Conservation (phyloP, 2,888 invertebrate species). For the Agrochola circellaris region DNA sequence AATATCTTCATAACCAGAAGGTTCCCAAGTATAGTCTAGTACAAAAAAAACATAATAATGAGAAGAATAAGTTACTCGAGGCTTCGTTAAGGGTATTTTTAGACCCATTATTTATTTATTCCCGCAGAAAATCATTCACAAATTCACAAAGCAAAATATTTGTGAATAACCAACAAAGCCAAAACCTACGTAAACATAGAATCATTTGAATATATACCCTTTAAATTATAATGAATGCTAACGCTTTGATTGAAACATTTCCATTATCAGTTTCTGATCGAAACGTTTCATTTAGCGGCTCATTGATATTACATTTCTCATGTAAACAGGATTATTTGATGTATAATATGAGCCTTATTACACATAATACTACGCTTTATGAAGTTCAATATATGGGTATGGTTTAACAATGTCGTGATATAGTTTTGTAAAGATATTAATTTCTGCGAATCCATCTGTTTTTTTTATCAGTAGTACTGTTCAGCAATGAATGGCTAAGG, state of each 20-base stretch:
- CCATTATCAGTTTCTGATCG: slow-evolving; percentile 4
- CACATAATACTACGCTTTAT: neutral
- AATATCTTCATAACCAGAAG: too few relatives aligned
- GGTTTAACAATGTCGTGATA: too few relatives aligned
- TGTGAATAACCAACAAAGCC: slow-evolving; percentile 1
- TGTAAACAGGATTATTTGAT: slow-evolving; percentile 9
- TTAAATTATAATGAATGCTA: slow-evolving; percentile 7
- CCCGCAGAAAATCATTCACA: neutral
- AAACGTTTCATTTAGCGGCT: neutral
- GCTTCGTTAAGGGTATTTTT: neutral
- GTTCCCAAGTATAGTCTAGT: too few relatives aligned
- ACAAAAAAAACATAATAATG: neutral
- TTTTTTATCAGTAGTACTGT: too few relatives aligned
- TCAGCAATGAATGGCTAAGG: neutral
- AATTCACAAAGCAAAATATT: neutral
- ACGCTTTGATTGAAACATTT: slow-evolving; percentile 10
- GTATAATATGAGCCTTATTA: neutral
- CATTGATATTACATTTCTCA: slow-evolving; percentile 25
- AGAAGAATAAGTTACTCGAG: neutral
- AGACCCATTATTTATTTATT: neutral
- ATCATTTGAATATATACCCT: slow-evolving; percentile 9
- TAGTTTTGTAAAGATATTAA: neutral
- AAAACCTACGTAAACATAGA: slow-evolving; percentile 5
- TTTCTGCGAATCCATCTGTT: too few relatives aligned
- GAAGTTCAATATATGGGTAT: neutral